phyloP scores from a whole-genome alignment of 2,888 invertebrate genomes.

The Ecliptopera silaceata region DNA sequence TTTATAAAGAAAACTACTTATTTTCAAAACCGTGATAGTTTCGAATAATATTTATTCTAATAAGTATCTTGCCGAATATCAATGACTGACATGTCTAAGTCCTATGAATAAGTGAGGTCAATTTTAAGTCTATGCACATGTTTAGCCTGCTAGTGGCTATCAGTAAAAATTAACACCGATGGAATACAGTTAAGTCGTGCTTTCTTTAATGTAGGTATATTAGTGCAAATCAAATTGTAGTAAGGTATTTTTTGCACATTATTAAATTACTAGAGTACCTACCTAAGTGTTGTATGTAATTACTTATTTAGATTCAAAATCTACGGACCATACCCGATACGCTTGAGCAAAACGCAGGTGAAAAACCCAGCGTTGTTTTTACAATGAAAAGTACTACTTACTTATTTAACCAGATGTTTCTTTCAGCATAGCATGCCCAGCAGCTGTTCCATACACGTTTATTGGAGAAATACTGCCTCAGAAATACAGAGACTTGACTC shows the following conservation, averaged over 20 bases:
- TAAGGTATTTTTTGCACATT: neutral
- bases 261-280: too few relatives aligned
- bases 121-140: too few relatives aligned
- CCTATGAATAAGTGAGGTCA: too few relatives aligned
- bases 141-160: too few relatives aligned
- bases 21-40: too few relatives aligned
- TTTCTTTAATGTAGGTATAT: too few relatives aligned
- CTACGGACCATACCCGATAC: neutral
- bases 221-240: neutral
- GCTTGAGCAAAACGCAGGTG: neutral
- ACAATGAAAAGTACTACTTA: neutral
- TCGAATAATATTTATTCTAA: too few relatives aligned
- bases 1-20: too few relatives aligned
- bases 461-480: constrained; percentile 73
- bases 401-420: neutral
- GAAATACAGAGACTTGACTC: constrained; percentile 63
- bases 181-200: too few relatives aligned
- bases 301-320: neutral
- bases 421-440: constrained; percentile 69
- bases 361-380: neutral
- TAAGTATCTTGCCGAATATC: too few relatives aligned
- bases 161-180: too few relatives aligned
- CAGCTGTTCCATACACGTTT: constrained; percentile 70
- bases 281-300: neutral
- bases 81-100: too few relatives aligned